Percentiles rank a stretch among this genome's conserved stretches.
phyloP scores from a whole-genome alignment of 2,797 vertebrate genomes.

The Ispidina picta region DNA sequence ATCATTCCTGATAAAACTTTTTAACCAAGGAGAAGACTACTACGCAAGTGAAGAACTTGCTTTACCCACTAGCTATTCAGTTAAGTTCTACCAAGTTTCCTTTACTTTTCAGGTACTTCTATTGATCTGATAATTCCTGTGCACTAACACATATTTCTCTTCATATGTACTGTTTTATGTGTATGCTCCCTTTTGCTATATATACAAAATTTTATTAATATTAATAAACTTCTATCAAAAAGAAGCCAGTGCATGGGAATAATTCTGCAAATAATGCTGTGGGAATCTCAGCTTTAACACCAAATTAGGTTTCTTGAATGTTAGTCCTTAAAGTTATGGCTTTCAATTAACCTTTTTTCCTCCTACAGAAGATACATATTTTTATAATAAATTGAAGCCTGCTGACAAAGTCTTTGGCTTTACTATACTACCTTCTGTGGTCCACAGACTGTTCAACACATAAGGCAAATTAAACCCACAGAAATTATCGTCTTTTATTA shows the following conservation, averaged over 20 bases:
- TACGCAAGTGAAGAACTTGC: background rate
- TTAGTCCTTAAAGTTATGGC: accelerated
- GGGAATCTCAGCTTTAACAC: background rate
- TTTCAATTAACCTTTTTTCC: background rate
- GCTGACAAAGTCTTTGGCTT: background rate
- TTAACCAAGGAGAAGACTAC: background rate
- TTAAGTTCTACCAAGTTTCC: background rate
- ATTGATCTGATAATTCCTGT: background rate
- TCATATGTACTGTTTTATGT: background rate
- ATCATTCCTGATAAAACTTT: background rate
- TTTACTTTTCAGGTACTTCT: background rate
- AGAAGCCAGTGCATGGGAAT: background rate
- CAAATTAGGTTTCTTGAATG: background rate
- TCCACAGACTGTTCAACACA: background rate
- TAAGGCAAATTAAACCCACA: background rate
- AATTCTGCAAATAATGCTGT: background rate
- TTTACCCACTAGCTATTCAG: background rate
- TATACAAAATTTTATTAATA: background rate
- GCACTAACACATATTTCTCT: background rate
- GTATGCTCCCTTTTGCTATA: background rate
- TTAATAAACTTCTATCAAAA: background rate
- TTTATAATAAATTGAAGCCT: background rate
- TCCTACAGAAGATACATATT: background rate
- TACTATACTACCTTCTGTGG: background rate
- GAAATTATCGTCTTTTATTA: background rate